Base-by-base conservation (phyloP, 2,113 vertebrate genomes). In the Oophaga pumilio region DNA sequence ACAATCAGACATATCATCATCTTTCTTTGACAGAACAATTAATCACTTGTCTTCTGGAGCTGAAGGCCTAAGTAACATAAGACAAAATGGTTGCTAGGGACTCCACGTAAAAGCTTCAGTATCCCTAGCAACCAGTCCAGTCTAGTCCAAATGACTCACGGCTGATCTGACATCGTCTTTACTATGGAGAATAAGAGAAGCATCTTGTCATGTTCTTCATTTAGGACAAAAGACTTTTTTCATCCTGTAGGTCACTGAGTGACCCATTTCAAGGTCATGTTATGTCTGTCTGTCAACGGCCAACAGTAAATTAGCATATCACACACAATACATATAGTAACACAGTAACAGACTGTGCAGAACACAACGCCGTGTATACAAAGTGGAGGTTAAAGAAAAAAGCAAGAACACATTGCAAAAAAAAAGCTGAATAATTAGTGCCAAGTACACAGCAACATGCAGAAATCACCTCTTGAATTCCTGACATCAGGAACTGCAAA, bases 391-490 rank as follows among this genome's bases (percentile, higher is more conserved):
- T 83, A 90, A 79, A 50, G 57, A 91, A 53, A 53, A 69, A 91
- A 87, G 85, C 43, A 88, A 56, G 26, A 90, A 90, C 82, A 85
- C 90, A 66, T 50, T 6, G n/a, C 62, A 90, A 87, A 85, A 93
- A 93, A 62, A 74, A 59, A 59, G 52, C 73, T 52, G 11, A 62
- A 50, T n/a, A 18, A 66, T 92, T 93, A 92, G 62, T 90, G 90
- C 90, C 89, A 92, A 82, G 90, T 86, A 89, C 91, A 90, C 82
- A 90, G 93, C 91, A 93, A 92, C 94, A 94, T 95, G 95, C 96
- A 95, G 94, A 94, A 95, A 92, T 99, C 98, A 99, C 98, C 98
- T 99, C 97, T 98, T 94, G 97, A 94, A 96, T 97, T 99, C 97
- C 96, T 98, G 97, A 97, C 97, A 94, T 98, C 97, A 94, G 97